These are phyloP conservation scores for Oxygymnocypris stewartii DNA, from an alignment of 2,113 vertebrate species.

Conservation along the genomic window DNA sequence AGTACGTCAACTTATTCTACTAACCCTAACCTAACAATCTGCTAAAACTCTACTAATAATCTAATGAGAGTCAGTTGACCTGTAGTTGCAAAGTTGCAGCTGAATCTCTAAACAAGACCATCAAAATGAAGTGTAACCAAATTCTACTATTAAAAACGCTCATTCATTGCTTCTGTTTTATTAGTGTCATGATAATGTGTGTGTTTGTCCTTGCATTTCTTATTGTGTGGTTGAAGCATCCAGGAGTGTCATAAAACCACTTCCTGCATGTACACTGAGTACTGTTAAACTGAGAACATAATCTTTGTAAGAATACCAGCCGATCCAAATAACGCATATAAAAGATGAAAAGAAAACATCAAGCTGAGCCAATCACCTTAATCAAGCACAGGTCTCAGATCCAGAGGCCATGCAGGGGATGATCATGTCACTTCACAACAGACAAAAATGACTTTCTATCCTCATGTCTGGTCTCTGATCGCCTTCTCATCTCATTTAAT, in stretches of 20 bases:
- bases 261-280: conserved; percentile 5
- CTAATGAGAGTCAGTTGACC: too few species aligned
- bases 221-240: neutral
- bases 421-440: conserved; percentile 18
- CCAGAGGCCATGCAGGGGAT: neutral
- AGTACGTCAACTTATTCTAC: too few species aligned
- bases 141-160: neutral
- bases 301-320: conserved; percentile 15
- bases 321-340: conserved; percentile 17
- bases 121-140: neutral
- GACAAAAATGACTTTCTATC: conserved; percentile 6
- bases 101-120: neutral
- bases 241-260: neutral
- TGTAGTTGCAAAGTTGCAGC: neutral
- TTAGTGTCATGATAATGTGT: neutral
- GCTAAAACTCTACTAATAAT: too few species aligned
- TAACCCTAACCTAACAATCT: too few species aligned
- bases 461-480: neutral
- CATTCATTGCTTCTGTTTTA: neutral
- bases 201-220: neutral
- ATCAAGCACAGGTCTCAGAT: conserved; percentile 14
- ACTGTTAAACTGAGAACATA: conserved; percentile 1
- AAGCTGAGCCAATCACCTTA: conserved; percentile 12
- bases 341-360: conserved; percentile 35
- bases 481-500: conserved; percentile 60